Evolutionary conservation across 2,888 invertebrate genomes (phyloP), one percentile per base, ranked within the genome.

Genomic region (Sepioteuthis lessoniana): DNA sequence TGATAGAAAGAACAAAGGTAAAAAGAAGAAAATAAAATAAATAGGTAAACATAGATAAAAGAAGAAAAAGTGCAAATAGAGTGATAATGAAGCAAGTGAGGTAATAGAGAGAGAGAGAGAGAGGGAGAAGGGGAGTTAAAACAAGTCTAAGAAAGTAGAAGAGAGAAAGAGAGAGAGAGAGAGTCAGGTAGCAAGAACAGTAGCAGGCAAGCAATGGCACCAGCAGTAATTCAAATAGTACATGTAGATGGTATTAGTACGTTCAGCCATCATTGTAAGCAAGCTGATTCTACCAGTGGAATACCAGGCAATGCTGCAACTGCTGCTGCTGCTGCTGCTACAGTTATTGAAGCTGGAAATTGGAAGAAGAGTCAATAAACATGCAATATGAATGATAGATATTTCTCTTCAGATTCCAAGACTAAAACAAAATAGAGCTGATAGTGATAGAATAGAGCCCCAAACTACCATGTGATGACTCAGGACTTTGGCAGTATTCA

Each of bases 381-480:
- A 76, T 76, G 76, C 76, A n/a, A 76, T 76, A 76, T 76, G 76
- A 76, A 76, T 10, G n/a, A 76, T 76, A 76, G 76, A 76, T 76
- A 76, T 76, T 76, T 76, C 76, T 76, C n/a, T n/a, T 76, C 76
- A 76, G 76, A 76, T 76, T 76, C 76, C 76, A 76, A 76, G 76
- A 76, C n/a, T 76, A 76, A n/a, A 76, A 76, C 76, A 31, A 76
- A 76, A 76, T 31, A 76, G 76, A 76, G 10, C 76, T n/a, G n/a
- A 31, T 13, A n/a, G 5, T n/a, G n/a, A 76, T n/a, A n/a, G 76
- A 76, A 76, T 76, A 76, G 76, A 76, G n/a, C 76, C 76, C 10
- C 76, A n/a, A 76, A 76, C 31, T 8, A 76, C 8, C n/a, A n/a
- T 55, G 25, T 25, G 55, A 55, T 76, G 76, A 76, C 76, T 76